phyloP scores from a whole-genome alignment of 2,113 vertebrate genomes.

The Chamaea fasciata region DNA sequence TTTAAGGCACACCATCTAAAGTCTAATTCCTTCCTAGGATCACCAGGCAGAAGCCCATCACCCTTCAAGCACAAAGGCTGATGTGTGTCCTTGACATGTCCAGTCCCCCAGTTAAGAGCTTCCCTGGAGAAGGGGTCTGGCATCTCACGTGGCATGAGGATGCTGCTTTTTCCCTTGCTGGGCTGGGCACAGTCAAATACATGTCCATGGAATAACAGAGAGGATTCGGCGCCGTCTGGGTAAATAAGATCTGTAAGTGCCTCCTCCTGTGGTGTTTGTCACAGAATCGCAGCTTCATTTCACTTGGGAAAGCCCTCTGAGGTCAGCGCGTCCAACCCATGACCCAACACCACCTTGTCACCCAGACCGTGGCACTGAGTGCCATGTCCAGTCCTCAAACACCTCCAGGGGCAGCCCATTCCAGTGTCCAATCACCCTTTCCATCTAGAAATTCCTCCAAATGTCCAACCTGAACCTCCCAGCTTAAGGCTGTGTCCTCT shows the following conservation, averaged over 20 bases:
- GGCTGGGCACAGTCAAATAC: neutral
- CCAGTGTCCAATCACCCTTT: neutral
- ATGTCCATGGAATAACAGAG: rapidly evolving
- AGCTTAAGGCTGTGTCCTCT: neutral
- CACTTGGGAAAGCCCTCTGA: rapidly evolving
- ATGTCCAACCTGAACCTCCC: neutral
- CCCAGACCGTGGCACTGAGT: neutral
- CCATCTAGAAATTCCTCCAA: neutral
- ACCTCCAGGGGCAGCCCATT: neutral
- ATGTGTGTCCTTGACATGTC: rapidly evolving
- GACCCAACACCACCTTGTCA: neutral
- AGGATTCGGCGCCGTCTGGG: neutral
- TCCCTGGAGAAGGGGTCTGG: neutral
- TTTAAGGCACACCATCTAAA: neutral
- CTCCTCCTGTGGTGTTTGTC: neutral
- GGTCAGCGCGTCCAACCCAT: neutral
- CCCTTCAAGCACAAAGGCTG: neutral
- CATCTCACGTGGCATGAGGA: rapidly evolving
- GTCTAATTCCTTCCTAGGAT: neutral
- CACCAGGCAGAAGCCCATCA: neutral
- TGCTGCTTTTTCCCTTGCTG: neutral
- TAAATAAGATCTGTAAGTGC: neutral
- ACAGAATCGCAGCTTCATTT: neutral
- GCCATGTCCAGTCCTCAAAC: neutral
- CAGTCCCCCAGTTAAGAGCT: neutral